Percentiles rank a stretch among this genome's conserved stretches.
Conservation (phyloP, 2,113 vertebrate genomes). For the Entomyzon cyanotis region DNA sequence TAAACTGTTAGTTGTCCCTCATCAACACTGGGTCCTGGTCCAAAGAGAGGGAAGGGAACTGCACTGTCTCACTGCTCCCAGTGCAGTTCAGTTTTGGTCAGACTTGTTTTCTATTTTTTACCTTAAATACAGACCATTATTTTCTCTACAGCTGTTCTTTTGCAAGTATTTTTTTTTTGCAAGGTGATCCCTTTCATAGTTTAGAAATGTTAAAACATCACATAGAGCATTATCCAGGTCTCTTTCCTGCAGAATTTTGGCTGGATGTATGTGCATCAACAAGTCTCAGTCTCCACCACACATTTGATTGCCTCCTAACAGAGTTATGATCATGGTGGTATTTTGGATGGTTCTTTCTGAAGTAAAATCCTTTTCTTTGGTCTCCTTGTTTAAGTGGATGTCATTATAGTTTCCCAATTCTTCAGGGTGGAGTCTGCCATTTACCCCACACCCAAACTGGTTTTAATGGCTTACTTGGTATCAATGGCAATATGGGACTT, state of each 20-base stretch:
- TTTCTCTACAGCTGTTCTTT: neutral
- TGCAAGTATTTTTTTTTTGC: neutral
- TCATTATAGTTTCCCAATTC: neutral
- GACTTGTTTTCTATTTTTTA: neutral
- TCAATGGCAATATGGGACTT: neutral
- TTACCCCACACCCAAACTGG: neutral
- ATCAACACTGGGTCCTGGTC: neutral
- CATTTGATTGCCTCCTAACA: neutral
- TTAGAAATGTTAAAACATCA: neutral
- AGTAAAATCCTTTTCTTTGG: neutral
- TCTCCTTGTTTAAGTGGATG: neutral
- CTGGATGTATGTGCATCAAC: fast-evolving
- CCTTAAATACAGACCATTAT: neutral
- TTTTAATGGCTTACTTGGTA: neutral
- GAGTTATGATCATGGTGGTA: neutral
- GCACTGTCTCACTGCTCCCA: neutral
- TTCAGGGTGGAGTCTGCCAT: neutral
- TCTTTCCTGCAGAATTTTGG: neutral
- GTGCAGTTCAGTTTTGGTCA: neutral
- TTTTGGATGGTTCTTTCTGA: neutral
- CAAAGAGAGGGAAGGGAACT: neutral
- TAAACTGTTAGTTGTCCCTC: neutral
- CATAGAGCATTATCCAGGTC: neutral
- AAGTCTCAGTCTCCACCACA: neutral
- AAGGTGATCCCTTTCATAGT: neutral